Evolutionary conservation across 2,113 vertebrate species (phyloP).

Genomic region (human): DNA sequence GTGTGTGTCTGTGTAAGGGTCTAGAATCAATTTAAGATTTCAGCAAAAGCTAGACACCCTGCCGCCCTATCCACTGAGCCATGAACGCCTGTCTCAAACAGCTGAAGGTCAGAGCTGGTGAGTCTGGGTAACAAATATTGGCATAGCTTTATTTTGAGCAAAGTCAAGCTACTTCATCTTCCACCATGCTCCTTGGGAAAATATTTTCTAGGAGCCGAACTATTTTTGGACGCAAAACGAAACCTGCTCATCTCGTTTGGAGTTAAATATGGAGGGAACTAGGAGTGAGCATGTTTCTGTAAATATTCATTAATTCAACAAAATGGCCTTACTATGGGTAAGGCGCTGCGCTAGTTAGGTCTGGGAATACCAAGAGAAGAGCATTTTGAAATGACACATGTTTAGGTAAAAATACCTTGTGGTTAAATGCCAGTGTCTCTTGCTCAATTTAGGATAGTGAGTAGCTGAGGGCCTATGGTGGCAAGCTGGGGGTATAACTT

Average conservation of each 20-base stretch:
- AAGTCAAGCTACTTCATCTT: neutral
- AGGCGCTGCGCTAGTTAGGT: neutral
- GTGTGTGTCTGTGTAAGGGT: neutral
- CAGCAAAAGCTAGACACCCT: neutral
- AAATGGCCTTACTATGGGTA: neutral
- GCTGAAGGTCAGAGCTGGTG: neutral
- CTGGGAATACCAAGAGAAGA: neutral
- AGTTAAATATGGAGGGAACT: neutral
- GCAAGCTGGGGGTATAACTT: rapidly evolving
- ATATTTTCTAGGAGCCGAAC: neutral
- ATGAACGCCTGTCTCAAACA: neutral
- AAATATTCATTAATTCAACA: slow-evolving; percentile 1
- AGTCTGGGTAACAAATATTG: neutral
- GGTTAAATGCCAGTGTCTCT: neutral
- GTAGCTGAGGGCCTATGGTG: rapidly evolving
- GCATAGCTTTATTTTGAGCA: neutral
- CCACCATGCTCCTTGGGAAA: slow-evolving; percentile 22
- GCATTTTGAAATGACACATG: neutral
- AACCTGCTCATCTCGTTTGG: neutral
- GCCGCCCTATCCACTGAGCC: neutral
- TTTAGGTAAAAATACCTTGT: neutral
- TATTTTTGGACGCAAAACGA: slow-evolving; percentile 32
- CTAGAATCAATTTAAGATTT: neutral
- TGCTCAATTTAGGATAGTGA: neutral
- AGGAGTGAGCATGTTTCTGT: neutral